phyloP scores from a whole-genome alignment of 2,888 invertebrate species.

The Metellina segmentata region DNA sequence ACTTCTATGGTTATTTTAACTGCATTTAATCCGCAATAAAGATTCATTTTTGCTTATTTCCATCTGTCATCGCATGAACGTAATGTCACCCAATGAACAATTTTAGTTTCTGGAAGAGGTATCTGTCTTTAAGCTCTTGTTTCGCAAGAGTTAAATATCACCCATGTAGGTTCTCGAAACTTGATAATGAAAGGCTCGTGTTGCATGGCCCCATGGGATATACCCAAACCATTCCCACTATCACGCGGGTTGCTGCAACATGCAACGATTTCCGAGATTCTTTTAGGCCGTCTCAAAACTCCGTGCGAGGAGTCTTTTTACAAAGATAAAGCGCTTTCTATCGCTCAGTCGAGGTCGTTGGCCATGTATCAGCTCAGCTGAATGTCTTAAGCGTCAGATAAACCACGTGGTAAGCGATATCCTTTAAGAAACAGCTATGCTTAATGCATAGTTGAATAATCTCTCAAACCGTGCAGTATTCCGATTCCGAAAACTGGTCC shows the following conservation, averaged over 20 bases:
- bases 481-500: conserved; percentile 33
- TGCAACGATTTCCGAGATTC: neutral
- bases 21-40: no score
- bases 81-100: neutral
- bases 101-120: neutral
- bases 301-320: neutral
- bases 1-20: no score
- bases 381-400: conserved; percentile 11
- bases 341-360: neutral
- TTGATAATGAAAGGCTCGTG: neutral
- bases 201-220: neutral
- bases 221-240: neutral
- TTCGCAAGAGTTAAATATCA: neutral
- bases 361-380: conserved; percentile 15
- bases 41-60: no score
- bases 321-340: neutral
- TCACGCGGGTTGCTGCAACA: neutral
- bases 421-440: conserved; percentile 10
- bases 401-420: conserved; percentile 31
- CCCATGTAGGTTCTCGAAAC: neutral
- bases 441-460: conserved; percentile 2
- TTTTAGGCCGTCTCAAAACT: neutral
- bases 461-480: neutral
- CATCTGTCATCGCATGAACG: no score
- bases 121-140: neutral